Conservation (phyloP, 2,888 invertebrate genomes). For the Pterostichus niger region DNA sequence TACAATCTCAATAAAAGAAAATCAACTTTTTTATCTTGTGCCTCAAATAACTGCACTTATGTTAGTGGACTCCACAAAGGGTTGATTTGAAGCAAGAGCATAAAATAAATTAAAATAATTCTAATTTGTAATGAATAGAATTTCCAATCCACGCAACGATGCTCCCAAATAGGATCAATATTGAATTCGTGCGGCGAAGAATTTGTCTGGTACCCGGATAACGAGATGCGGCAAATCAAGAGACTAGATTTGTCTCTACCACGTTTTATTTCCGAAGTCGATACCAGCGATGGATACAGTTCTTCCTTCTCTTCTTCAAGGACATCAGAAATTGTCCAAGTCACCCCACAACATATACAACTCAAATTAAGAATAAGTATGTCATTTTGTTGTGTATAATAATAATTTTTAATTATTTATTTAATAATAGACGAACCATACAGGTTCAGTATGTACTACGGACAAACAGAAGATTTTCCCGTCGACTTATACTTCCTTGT, state of each 20-base stretch:
- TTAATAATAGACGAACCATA: constrained; percentile 85
- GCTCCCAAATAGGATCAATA: constrained; percentile 80
- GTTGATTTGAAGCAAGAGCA: too few species aligned
- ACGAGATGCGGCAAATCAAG: constrained; percentile 78
- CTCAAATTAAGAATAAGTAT: constrained; percentile 89
- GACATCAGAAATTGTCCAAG: constrained; percentile 84
- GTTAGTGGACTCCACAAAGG: too few species aligned
- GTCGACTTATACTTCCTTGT: constrained; percentile 99
- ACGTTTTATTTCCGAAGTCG: constrained; percentile 73
- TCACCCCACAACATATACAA: constrained; percentile 88
- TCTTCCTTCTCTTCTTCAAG: constrained; percentile 66
- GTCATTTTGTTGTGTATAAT: constrained; percentile 71
- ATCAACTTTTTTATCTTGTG: too few species aligned
- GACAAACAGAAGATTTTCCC: constrained; percentile 96
- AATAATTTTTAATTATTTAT: constrained; percentile 47
- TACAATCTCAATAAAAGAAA: too few species aligned
- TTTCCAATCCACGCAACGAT: constrained; percentile 81
- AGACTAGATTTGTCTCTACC: constrained; percentile 80
- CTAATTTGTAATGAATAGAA: constrained; percentile 72
- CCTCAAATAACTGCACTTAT: too few species aligned
- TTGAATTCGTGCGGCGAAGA: constrained; percentile 81
- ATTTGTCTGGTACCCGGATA: constrained; percentile 85
- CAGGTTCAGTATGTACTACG: constrained; percentile 86
- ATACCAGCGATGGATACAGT: constrained; percentile 72
- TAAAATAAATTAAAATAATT: too few species aligned